Evolutionary conservation across 1,140 invertebrate species (phyloP).

Genomic region (Propsilocerus akamusi): DNA sequence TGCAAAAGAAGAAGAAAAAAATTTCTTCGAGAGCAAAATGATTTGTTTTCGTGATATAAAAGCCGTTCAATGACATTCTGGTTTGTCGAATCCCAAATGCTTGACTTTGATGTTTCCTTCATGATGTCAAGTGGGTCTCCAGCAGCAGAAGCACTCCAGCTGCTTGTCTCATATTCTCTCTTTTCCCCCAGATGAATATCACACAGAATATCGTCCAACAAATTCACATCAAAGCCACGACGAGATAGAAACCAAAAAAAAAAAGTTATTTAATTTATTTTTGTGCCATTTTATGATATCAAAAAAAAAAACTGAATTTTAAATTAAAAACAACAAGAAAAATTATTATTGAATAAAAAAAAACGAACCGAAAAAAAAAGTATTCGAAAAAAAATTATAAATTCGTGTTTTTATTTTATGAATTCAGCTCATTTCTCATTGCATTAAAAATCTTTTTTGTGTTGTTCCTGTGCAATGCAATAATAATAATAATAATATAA

Average conservation of each 20-base stretch:
- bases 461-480: background rate
- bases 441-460: background rate
- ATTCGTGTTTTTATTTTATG: background rate
- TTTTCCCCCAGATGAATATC: too few relatives aligned
- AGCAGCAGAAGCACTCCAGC: too few relatives aligned
- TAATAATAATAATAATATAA: background rate
- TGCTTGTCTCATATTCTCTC: too few relatives aligned
- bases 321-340: conserved; percentile 1
- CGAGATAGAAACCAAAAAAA: background rate
- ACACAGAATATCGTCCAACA: too few relatives aligned
- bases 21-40: background rate
- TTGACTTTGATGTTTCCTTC: too few relatives aligned
- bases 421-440: conserved; percentile 4
- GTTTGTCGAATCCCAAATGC: too few relatives aligned
- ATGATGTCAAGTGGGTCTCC: too few relatives aligned
- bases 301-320: background rate
- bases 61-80: too few relatives aligned
- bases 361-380: too few relatives aligned
- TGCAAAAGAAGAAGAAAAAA: background rate
- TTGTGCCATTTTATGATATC: background rate
- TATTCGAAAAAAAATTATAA: conserved; percentile 3
- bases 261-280: conserved; percentile 4
- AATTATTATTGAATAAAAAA: conserved; percentile 3
- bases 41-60: too few relatives aligned
- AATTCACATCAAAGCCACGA: too few relatives aligned